Evolutionary conservation across 2,113 vertebrate species (phyloP).

Genomic region (Macroglossus sobrinus): DNA sequence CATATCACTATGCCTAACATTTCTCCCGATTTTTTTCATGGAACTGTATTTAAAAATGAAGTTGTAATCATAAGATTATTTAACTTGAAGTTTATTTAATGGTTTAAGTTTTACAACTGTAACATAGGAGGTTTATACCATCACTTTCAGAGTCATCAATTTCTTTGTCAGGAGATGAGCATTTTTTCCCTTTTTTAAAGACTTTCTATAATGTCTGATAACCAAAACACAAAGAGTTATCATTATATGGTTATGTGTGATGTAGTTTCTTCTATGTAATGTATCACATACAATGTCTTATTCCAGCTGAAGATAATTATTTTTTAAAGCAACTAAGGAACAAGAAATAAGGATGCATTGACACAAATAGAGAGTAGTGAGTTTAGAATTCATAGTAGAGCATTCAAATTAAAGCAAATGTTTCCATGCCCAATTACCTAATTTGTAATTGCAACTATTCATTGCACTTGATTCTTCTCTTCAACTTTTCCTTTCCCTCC

Average conservation of each 20-base stretch:
- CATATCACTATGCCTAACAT: neutral
- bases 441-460: constrained; percentile 67
- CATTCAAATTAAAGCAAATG: constrained; percentile 54
- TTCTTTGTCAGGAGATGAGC: neutral
- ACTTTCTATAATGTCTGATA: neutral
- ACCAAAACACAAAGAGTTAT: neutral
- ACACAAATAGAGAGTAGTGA: constrained; percentile 36
- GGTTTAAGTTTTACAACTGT: neutral
- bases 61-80: neutral
- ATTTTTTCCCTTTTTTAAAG: neutral
- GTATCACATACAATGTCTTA: neutral
- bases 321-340: constrained; percentile 52
- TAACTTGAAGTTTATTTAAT: neutral
- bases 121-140: neutral
- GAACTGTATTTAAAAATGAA: neutral
- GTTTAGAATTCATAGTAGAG: constrained; percentile 45
- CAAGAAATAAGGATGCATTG: neutral
- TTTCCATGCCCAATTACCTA: constrained; percentile 62
- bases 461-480: constrained; percentile 56
- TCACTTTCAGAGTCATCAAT: neutral
- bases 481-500: constrained; percentile 8
- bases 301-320: constrained; percentile 63
- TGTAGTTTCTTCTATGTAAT: neutral
- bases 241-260: neutral
- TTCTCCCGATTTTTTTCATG: neutral